Conservation (phyloP, 2,888 invertebrate genomes). For the Amphipoea oculea region DNA sequence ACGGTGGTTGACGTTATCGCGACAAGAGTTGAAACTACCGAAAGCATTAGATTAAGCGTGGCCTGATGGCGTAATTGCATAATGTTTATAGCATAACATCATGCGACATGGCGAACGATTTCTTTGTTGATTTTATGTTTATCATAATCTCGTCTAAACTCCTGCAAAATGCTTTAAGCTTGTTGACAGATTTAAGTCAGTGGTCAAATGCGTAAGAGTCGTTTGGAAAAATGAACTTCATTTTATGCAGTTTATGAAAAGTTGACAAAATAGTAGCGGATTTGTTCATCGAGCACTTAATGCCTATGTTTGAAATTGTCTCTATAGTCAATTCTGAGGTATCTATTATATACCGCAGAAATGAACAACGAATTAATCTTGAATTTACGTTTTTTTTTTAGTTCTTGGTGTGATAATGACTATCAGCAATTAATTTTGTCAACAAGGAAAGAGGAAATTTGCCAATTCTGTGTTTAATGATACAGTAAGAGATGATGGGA, state of each 20-base stretch:
- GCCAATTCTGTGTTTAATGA: conserved; percentile 2
- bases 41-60: conserved; percentile 83
- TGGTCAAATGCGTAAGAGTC: neutral
- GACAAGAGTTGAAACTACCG: conserved; percentile 77
- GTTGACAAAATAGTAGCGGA: neutral
- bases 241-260: neutral
- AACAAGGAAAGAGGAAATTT: neutral
- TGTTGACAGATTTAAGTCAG: conserved; percentile 34
- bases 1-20: conserved; percentile 85
- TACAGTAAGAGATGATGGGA: no score
- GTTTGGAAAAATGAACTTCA: neutral
- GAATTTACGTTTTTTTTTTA: neutral
- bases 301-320: neutral
- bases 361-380: neutral
- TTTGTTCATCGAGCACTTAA: neutral
- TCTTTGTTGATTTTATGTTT: conserved; percentile 42
- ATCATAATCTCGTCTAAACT: conserved; percentile 42
- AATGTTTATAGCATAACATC: conserved; percentile 68
- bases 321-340: no score
- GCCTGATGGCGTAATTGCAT: conserved; percentile 71
- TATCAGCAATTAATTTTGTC: conserved; percentile 7
- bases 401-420: neutral
- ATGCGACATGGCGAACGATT: conserved; percentile 48
- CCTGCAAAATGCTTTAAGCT: conserved; percentile 43
- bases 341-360: neutral